Evolutionary conservation across 1,140 invertebrate species (phyloP).

Genomic region (Drosophila baimaii): DNA sequence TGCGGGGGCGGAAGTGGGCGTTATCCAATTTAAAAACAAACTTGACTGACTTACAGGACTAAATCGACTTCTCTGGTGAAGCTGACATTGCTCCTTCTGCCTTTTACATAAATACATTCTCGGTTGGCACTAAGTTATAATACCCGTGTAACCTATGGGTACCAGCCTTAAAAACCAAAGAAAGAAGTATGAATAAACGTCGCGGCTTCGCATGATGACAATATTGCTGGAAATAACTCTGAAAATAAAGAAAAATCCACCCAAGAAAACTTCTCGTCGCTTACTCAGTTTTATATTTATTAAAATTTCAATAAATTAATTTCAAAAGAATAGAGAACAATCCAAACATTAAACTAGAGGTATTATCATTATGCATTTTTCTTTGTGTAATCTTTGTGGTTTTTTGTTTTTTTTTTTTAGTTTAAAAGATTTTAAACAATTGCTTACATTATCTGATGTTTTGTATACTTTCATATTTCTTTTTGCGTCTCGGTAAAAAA

Average conservation of each 20-base stretch:
- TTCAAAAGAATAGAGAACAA: constrained; percentile 78
- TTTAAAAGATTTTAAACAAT: constrained; percentile 78
- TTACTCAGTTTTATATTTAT: constrained; percentile 55
- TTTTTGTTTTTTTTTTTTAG: constrained; percentile 41
- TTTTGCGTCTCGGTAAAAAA: constrained; percentile 59
- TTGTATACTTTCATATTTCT: constrained; percentile 43
- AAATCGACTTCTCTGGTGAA: too few relatives aligned
- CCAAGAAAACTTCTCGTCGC: not conserved
- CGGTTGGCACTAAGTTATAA: too few relatives aligned
- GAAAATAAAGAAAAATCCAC: not conserved
- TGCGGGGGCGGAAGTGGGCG: too few relatives aligned
- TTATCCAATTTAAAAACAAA: too few relatives aligned
- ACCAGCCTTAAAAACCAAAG: too few relatives aligned
- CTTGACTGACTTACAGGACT: too few relatives aligned
- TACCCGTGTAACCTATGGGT: too few relatives aligned
- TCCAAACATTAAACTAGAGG: constrained; percentile 80
- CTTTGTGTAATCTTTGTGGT: constrained; percentile 39
- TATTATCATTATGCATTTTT: constrained; percentile 68
- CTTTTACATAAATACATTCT: too few relatives aligned
- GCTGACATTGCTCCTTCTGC: too few relatives aligned
- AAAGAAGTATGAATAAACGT: too few relatives aligned
- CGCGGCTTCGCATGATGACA: too few relatives aligned
- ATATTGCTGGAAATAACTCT: not conserved
- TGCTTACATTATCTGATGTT: constrained; percentile 66
- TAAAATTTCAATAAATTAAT: constrained; percentile 80